A percentile compares a stretch with the other conserved stretches of the same genome.
These are phyloP conservation scores for Hypolimnas misippus DNA, from an alignment of 2,888 invertebrate genomes.

Conservation along the genomic window DNA sequence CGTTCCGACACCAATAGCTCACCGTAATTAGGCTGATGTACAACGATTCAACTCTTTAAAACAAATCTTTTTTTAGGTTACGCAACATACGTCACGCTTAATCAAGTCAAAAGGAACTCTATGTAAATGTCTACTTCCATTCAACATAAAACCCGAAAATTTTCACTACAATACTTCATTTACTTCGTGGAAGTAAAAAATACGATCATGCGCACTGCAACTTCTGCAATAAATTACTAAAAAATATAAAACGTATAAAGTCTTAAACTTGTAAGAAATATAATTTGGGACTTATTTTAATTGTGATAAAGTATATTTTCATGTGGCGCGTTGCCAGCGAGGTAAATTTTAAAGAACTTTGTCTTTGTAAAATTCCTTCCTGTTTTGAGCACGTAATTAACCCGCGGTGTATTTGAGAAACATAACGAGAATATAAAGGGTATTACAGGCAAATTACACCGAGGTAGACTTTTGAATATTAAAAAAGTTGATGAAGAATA, in stretches of 20 bases:
- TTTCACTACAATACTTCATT: no score
- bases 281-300: slow-evolving; percentile 28
- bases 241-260: slow-evolving; percentile 2
- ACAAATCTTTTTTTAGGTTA: no score
- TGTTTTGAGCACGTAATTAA: slow-evolving; percentile 32
- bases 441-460: background rate
- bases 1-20: no score
- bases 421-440: slow-evolving; percentile 7
- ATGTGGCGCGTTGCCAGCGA: slow-evolving; percentile 29
- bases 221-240: slow-evolving; percentile 1
- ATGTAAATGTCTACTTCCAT: no score
- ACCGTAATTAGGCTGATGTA: no score
- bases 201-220: background rate
- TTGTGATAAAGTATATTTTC: slow-evolving; percentile 29
- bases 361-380: slow-evolving; percentile 23
- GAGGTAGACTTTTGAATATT: background rate
- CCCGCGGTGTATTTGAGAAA: background rate
- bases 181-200: no score
- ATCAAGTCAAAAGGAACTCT: no score
- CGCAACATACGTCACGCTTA: no score
- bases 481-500: background rate
- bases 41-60: no score
- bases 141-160: no score
- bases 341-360: slow-evolving; percentile 29
- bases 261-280: slow-evolving; percentile 16